Conservation (phyloP, 2,888 invertebrate species). For the Torymus tubicola region DNA sequence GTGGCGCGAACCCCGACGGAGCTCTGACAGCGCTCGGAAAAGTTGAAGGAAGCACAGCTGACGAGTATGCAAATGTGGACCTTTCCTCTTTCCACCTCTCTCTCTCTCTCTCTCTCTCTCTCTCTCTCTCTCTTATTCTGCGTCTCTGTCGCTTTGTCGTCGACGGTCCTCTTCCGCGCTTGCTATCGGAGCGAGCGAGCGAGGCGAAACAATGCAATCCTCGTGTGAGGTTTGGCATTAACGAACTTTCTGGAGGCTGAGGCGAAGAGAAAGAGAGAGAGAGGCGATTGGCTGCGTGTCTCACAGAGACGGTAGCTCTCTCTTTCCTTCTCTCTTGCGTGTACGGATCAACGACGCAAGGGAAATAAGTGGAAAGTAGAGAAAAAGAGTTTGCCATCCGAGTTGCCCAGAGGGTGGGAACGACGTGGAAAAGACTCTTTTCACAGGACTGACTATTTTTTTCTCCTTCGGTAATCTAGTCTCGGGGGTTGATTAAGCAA, state of each 20-base stretch:
- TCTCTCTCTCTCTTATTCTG: conserved; percentile 38
- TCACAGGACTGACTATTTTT: too few relatives aligned
- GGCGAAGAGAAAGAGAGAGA: background rate
- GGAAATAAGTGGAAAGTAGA: conserved; percentile 10
- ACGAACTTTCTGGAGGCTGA: conserved; percentile 63
- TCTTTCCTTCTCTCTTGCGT: background rate
- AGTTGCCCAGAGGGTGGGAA: too few relatives aligned
- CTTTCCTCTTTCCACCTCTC: conserved; percentile 56
- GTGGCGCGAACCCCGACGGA: conserved; percentile 45
- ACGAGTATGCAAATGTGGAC: conserved; percentile 76
- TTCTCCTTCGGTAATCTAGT: too few relatives aligned
- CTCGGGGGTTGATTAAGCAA: too few relatives aligned
- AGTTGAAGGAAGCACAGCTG: conserved; percentile 77
- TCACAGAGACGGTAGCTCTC: too few relatives aligned
- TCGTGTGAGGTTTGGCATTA: conserved; percentile 70
- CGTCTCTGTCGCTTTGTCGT: conserved; percentile 20
- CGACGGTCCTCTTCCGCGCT: conserved; percentile 51
- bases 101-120: conserved; percentile 42
- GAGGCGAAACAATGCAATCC: conserved; percentile 70
- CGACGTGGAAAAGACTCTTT: too few relatives aligned
- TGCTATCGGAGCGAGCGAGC: conserved; percentile 58
- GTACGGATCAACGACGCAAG: background rate
- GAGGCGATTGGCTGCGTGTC: conserved; percentile 23
- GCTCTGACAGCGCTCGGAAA: conserved; percentile 67
- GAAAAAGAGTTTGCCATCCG: background rate